Conservation (phyloP, 2,888 invertebrate species). For the Orgyia antiqua region DNA sequence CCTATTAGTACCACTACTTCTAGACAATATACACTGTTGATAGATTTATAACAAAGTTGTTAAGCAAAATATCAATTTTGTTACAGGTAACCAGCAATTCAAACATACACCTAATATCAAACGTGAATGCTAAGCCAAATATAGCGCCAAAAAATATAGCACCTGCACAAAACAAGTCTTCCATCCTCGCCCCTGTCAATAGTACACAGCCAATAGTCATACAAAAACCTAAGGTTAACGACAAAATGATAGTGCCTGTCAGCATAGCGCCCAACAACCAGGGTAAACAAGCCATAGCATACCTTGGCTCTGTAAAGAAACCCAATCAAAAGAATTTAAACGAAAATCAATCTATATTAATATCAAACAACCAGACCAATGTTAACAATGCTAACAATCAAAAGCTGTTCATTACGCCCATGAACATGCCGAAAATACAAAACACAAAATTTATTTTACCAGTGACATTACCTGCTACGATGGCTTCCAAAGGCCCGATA, state of each 20-base stretch:
- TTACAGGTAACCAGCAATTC: conserved; percentile 61
- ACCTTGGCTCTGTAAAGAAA: conserved; percentile 77
- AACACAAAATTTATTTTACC: conserved; percentile 76
- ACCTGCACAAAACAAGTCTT: conserved; percentile 51
- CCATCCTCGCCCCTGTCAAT: conserved; percentile 60
- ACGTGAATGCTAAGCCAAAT: conserved; percentile 57
- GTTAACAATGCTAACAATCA: conserved; percentile 59
- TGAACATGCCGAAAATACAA: conserved; percentile 77
- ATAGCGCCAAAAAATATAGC: conserved; percentile 55
- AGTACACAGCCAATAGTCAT: conserved; percentile 75
- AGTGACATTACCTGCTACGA: conserved; percentile 70
- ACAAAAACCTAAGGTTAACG: conserved; percentile 71
- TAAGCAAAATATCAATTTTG: too few species aligned
- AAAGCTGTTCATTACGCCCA: conserved; percentile 78
- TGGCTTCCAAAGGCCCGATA: conserved; percentile 78
- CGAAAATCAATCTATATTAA: conserved; percentile 66
- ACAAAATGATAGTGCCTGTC: conserved; percentile 73
- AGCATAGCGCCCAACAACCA: conserved; percentile 57
- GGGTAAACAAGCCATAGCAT: conserved; percentile 72
- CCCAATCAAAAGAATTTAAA: conserved; percentile 48
- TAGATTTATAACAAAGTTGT: too few species aligned
- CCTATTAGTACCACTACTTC: too few species aligned
- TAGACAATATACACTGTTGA: too few species aligned
- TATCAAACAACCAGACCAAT: conserved; percentile 64
- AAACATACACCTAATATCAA: conserved; percentile 66